Conservation (phyloP, 2,797 vertebrate genomes). For the Gambelia wislizenii region DNA sequence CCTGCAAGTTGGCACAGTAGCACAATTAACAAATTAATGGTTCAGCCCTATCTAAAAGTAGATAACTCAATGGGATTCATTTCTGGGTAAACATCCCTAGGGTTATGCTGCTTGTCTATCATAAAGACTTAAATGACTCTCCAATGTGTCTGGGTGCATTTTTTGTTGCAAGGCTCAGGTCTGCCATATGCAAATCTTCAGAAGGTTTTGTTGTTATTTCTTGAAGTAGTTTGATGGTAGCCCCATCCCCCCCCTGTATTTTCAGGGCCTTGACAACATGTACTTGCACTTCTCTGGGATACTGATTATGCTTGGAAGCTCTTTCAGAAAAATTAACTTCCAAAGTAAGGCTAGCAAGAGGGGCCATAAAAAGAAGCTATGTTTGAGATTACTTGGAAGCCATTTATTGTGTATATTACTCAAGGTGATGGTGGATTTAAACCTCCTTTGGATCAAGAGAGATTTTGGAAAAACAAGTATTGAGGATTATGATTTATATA, state of each 20-base stretch:
- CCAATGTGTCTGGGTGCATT: no score
- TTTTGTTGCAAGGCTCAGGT: no score
- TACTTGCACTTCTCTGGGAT: constrained; percentile 85
- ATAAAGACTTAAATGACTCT: no score
- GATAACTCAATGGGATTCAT: not conserved
- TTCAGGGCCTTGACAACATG: constrained; percentile 85
- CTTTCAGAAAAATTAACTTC: no score
- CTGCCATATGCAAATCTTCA: constrained; percentile 66
- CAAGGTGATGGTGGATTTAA: no score
- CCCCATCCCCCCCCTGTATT: constrained; percentile 90
- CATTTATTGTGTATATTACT: no score
- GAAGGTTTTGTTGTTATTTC: constrained; percentile 77
- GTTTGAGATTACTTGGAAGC: no score
- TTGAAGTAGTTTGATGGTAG: constrained; percentile 80
- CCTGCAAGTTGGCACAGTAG: not conserved
- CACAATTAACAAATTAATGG: not conserved
- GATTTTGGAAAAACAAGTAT: no score
- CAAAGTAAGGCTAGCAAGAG: no score
- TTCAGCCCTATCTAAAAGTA: not conserved
- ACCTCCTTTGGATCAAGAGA: no score
- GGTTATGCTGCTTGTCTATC: not conserved
- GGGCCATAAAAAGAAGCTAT: no score
- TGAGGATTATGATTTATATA: no score
- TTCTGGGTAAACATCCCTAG: not conserved
- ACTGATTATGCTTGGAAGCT: constrained; percentile 83